Conservation (phyloP, 2,797 vertebrate genomes). For the Molossus alvarezi region DNA sequence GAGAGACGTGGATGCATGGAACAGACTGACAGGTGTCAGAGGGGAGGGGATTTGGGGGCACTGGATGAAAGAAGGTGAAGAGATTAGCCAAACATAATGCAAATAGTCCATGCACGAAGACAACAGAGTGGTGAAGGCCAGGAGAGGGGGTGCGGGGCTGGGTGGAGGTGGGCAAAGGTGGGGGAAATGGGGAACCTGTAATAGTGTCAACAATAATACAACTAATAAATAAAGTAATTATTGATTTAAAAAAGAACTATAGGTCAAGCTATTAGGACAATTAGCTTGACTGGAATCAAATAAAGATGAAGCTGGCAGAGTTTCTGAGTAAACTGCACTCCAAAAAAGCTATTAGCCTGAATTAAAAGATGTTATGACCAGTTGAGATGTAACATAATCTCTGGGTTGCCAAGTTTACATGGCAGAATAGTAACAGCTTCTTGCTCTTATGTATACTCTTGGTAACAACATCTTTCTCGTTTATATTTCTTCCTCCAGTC, state of each 20-base stretch:
- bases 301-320: background rate
- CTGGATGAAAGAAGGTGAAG: too few species aligned
- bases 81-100: too few species aligned
- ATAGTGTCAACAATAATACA: too few species aligned
- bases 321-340: background rate
- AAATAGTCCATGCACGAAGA: too few species aligned
- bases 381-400: background rate
- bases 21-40: too few species aligned
- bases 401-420: background rate
- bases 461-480: background rate
- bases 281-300: background rate
- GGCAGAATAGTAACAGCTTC: background rate
- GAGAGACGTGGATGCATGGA: too few species aligned
- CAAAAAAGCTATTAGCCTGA: background rate
- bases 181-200: too few species aligned
- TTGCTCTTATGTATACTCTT: background rate
- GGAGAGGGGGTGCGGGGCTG: too few species aligned
- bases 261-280: background rate
- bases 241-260: background rate
- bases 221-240: too few species aligned
- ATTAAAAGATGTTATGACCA: background rate
- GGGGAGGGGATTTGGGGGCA: too few species aligned
- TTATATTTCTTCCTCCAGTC: background rate
- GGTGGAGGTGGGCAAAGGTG: too few species aligned
- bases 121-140: too few species aligned